Base-by-base conservation (phyloP, 2,797 vertebrate genomes). In the Glyptemys insculpta region DNA sequence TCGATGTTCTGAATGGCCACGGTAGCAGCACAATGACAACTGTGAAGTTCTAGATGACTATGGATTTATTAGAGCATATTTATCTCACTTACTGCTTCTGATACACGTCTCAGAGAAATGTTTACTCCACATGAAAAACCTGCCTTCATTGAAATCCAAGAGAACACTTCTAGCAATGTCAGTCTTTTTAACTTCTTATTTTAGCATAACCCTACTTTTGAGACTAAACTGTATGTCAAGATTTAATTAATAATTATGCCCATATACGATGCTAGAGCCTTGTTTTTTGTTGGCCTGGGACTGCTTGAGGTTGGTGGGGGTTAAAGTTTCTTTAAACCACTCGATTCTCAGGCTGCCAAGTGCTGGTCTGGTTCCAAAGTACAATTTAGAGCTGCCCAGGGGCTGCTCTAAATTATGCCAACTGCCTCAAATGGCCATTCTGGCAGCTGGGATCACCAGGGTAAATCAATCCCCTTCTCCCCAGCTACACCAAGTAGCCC, bases 331-430 rank as follows among this genome's bases (percentile, higher is more conserved):
- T 41, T 52, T 9, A 34, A 79, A 49, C 34, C 6, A 37, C 1
- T 81, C 56, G n/a, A 8, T 27, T 3, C 29, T 31, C 52, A 29
- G 37, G 62, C 34, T 4, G 25, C 12, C 15, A 41, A 41, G 49
- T 27, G 29, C 59, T 5, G 31, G 15, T 34, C 52, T 79, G 41
- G 8, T 23, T 79, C 78, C 41, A 80, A 79, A 56, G 11, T 7
- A n/a, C 6, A 19, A 5, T 23, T 59, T 25, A 15, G 2, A 52
- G 18, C 27, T 41, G 4, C 3, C 37, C 3, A 2, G 0, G 2
- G 7, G 6, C 12, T 21, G 5, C 56, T 15, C 44, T 62, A 6
- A 44, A 23, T 25, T 53, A 79, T 29, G 25, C 50, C 68, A 25
- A 23, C 23, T 79, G 18, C 65, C n/a, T 19, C n/a, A n/a, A 65